Percentiles rank a stretch among this genome's conserved stretches.
phyloP scores from a whole-genome alignment of 2,797 vertebrate species.

The Chaenodraco wilsoni region DNA sequence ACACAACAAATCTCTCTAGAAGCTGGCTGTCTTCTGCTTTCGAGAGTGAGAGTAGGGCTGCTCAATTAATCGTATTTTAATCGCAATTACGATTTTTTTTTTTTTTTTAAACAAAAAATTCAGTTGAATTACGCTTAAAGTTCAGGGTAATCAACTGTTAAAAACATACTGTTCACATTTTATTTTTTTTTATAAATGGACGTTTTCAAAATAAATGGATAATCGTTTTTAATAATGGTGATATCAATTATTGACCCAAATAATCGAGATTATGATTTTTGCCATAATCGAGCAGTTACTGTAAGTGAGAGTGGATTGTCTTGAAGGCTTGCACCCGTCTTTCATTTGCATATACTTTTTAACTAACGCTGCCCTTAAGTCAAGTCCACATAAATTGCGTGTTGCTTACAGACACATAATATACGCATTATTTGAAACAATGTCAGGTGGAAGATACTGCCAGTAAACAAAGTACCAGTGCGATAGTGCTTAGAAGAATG shows the following conservation, averaged over 20 bases:
- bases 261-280: too few relatives aligned
- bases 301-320: neutral
- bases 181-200: too few relatives aligned
- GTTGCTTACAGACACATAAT: neutral
- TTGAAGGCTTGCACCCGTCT: neutral
- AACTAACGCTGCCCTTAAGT: neutral
- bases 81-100: too few relatives aligned
- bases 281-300: too few relatives aligned
- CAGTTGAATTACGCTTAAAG: too few relatives aligned
- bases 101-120: too few relatives aligned
- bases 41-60: neutral
- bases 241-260: too few relatives aligned
- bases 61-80: too few relatives aligned
- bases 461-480: neutral
- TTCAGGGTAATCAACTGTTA: too few relatives aligned
- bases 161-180: too few relatives aligned
- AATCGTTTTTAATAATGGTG: too few relatives aligned
- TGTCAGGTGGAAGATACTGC: neutral
- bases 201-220: too few relatives aligned
- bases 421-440: neutral
- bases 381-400: neutral
- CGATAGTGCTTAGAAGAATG: neutral
- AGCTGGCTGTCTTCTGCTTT: neutral
- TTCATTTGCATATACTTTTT: neutral
- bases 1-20: neutral